Evolutionary conservation across 2,797 vertebrate genomes (phyloP).

Genomic region (Sebastiscus tertius): DNA sequence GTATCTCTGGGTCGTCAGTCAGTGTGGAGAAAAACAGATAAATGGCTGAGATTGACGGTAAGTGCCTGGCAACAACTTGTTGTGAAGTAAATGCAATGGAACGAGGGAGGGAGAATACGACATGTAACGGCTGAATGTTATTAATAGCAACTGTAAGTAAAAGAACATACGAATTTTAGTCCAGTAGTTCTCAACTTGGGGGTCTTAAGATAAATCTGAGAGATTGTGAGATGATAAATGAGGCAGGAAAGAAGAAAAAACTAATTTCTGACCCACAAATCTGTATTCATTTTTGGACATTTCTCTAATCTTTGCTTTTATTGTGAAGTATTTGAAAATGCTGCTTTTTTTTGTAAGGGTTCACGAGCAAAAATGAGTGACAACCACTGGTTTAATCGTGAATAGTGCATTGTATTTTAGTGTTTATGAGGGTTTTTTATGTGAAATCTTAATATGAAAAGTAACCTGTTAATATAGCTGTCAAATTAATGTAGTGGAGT

Average conservation of each 20-base stretch:
- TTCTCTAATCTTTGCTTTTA: neutral
- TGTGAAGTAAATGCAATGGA: no score
- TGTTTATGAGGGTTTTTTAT: neutral
- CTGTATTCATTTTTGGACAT: no score
- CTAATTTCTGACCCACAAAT: neutral
- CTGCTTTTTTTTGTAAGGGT: neutral
- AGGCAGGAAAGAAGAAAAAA: neutral
- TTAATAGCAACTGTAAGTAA: neutral
- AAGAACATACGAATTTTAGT: neutral
- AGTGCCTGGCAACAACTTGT: no score
- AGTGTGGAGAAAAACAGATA: no score
- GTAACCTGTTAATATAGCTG: neutral
- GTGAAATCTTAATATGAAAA: neutral
- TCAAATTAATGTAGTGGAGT: neutral
- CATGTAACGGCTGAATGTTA: no score
- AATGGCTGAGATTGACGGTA: no score
- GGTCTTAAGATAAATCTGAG: neutral
- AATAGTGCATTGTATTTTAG: neutral
- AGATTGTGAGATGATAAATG: neutral
- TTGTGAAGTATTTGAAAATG: neutral
- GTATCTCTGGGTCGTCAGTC: no score
- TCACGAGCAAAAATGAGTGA: neutral
- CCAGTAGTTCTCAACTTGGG: no score
- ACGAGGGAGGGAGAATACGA: no score
- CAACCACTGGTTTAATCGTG: neutral